Conservation (phyloP, 2,797 vertebrate species). For the Pseudomugil tenellus region DNA sequence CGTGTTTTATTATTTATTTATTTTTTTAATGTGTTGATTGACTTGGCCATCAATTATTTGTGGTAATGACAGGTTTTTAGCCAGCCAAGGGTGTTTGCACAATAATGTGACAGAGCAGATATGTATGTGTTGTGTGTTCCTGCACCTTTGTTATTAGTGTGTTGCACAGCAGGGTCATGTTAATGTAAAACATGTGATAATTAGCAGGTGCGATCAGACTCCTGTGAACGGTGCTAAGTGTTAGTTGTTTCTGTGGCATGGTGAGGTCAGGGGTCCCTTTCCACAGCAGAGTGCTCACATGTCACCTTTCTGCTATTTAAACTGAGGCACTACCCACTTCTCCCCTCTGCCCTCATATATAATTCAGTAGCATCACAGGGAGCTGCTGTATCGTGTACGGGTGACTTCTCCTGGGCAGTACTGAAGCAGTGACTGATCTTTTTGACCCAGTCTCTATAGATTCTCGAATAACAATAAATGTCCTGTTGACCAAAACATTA, state of each 20-base stretch:
- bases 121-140: constrained; percentile 35
- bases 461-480: constrained; percentile 54
- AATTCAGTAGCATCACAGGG: constrained; percentile 69
- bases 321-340: constrained; percentile 48
- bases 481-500: constrained; percentile 59
- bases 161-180: constrained; percentile 52
- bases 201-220: constrained; percentile 71
- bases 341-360: constrained; percentile 68
- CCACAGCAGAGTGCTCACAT: constrained; percentile 53
- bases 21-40: constrained; percentile 62
- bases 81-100: constrained; percentile 32
- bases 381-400: constrained; percentile 44
- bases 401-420: constrained; percentile 62
- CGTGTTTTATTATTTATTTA: background rate
- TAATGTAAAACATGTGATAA: constrained; percentile 80
- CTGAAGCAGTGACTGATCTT: constrained; percentile 29
- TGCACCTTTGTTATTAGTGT: constrained; percentile 39
- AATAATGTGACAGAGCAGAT: constrained; percentile 31
- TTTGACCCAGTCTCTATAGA: constrained; percentile 36
- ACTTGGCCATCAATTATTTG: constrained; percentile 67
- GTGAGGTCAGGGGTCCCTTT: constrained; percentile 69
- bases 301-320: constrained; percentile 67
- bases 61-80: constrained; percentile 66
- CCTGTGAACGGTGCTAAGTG: constrained; percentile 74
- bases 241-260: constrained; percentile 56